A percentile compares a stretch with the other conserved stretches of the same genome.
Conservation (phyloP, 2,888 invertebrate species). For the Danaus chrysippus region DNA sequence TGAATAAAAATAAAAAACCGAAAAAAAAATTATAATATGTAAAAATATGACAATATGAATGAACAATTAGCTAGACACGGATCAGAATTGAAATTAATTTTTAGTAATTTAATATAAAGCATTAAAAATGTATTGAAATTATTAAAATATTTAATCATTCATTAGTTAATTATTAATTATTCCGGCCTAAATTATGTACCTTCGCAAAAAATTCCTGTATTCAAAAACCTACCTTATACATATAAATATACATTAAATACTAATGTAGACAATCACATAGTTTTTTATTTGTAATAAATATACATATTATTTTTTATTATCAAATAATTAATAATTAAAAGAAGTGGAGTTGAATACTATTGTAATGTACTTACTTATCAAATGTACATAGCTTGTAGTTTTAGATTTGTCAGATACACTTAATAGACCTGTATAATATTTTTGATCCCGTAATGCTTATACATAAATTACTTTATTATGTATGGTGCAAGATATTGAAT, state of each 20-base stretch:
- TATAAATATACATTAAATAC: neutral
- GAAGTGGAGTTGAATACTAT: conserved; percentile 12
- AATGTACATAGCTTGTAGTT: conserved; percentile 18
- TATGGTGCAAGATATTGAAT: conserved; percentile 18
- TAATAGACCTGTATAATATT: conserved; percentile 3
- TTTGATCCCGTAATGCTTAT: neutral
- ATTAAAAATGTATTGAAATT: neutral
- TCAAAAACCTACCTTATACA: too few species aligned
- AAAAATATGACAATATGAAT: conserved; percentile 13
- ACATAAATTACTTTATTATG: conserved; percentile 4
- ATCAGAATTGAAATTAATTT: conserved; percentile 1
- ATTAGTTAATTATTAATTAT: neutral
- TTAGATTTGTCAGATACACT: conserved; percentile 14
- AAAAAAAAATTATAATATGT: conserved; percentile 5
- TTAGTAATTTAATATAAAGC: neutral
- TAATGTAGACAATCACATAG: neutral
- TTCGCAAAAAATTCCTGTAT: neutral
- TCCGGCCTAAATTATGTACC: conserved; percentile 11
- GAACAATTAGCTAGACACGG: conserved; percentile 8
- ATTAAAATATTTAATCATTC: neutral
- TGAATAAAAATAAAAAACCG: neutral
- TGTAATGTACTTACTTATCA: conserved; percentile 9
- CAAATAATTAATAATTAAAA: conserved; percentile 4
- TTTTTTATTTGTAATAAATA: neutral
- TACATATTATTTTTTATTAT: conserved; percentile 7